Percentiles rank a stretch among this genome's conserved stretches.
Conservation (phyloP, 2,888 invertebrate species). For the Philonicus albiceps region DNA sequence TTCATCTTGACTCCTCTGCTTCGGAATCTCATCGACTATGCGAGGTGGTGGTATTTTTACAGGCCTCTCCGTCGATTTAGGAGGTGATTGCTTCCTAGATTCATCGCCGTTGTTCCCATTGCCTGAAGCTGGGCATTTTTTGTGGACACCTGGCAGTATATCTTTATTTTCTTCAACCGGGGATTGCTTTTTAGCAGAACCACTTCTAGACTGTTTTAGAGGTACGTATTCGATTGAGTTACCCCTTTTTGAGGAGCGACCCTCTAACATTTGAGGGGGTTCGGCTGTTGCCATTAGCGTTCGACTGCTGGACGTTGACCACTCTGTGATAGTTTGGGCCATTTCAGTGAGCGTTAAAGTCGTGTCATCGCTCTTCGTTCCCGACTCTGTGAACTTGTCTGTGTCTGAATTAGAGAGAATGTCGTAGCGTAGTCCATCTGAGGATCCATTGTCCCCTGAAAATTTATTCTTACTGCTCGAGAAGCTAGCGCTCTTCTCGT, state of each 20-base stretch:
- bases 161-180: slow-evolving; percentile 57
- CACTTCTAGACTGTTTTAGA: slow-evolving; percentile 57
- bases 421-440: slow-evolving; percentile 66
- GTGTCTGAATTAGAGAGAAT: slow-evolving; percentile 71
- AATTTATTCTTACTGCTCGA: slow-evolving; percentile 58
- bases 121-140: slow-evolving; percentile 56
- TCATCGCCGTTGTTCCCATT: slow-evolving; percentile 53
- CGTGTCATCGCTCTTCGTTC: slow-evolving; percentile 83
- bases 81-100: slow-evolving; percentile 49
- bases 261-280: slow-evolving; percentile 51
- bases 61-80: slow-evolving; percentile 60
- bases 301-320: slow-evolving; percentile 83
- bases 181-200: slow-evolving; percentile 53
- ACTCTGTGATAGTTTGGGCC: slow-evolving; percentile 83
- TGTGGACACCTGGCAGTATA: slow-evolving; percentile 58
- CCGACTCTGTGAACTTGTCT: slow-evolving; percentile 69
- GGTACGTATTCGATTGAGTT: slow-evolving; percentile 58
- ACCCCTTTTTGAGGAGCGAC: slow-evolving; percentile 51
- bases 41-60: slow-evolving; percentile 62
- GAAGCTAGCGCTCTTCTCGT: slow-evolving; percentile 61
- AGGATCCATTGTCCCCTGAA: slow-evolving; percentile 62
- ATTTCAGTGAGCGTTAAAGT: slow-evolving; percentile 74
- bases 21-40: slow-evolving; percentile 53
- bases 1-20: slow-evolving; percentile 52
- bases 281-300: slow-evolving; percentile 73